phyloP scores from a whole-genome alignment of 2,888 invertebrate genomes.

The Marasmarcha lunaedactyla region DNA sequence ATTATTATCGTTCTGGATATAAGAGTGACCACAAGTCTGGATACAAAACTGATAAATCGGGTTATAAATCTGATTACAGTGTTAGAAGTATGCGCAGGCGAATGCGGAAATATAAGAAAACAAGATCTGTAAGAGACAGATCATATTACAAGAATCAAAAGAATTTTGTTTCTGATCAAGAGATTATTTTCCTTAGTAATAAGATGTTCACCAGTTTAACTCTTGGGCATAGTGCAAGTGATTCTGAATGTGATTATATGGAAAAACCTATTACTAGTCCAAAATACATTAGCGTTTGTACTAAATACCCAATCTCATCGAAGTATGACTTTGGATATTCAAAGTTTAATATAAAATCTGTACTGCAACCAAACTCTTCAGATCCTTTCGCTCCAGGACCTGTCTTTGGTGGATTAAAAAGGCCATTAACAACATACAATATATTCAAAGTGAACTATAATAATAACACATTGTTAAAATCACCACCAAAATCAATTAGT shows the following conservation, averaged over 20 bases:
- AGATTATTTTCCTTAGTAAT: constrained; percentile 68
- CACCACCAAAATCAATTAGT: constrained; percentile 39
- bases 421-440: constrained; percentile 51
- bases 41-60: constrained; percentile 72
- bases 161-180: constrained; percentile 70
- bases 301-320: constrained; percentile 48
- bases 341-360: constrained; percentile 43
- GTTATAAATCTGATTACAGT: constrained; percentile 72
- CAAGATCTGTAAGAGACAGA: constrained; percentile 58
- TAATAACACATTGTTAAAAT: constrained; percentile 51
- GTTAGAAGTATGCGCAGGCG: constrained; percentile 55
- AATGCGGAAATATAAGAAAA: constrained; percentile 62
- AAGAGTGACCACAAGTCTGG: constrained; percentile 73
- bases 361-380: constrained; percentile 42
- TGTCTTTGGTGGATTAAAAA: constrained; percentile 59
- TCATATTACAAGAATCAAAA: constrained; percentile 68
- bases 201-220: constrained; percentile 66
- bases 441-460: constrained; percentile 62
- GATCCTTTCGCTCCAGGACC: constrained; percentile 65
- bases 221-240: constrained; percentile 68
- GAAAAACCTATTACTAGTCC: constrained; percentile 50
- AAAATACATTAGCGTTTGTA: constrained; percentile 55
- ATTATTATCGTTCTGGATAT: constrained; percentile 67
- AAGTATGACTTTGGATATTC: constrained; percentile 51
- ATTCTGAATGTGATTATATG: constrained; percentile 60